Evolutionary conservation across 2,113 vertebrate genomes (phyloP), one percentile per base, ranked within the genome.

Genomic region (Terrapene triunguis): DNA sequence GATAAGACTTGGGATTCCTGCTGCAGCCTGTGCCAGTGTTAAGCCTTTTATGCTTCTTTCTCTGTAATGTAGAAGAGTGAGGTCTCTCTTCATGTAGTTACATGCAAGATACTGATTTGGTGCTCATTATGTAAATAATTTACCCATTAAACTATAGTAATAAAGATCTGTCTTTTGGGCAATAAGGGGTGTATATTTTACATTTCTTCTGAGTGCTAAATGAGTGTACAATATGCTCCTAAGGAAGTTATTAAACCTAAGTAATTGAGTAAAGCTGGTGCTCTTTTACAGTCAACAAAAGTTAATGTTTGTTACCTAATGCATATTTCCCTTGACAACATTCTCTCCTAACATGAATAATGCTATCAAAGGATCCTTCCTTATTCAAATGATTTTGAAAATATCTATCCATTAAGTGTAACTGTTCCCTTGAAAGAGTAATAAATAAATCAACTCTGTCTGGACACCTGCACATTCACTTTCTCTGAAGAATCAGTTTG

Each of bases 401-500:
- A 11, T 88, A 54, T 62, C 13, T 78, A 11, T 27, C 44, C 48
- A 24, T 54, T 50, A 88, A 27, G 25, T 27, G 8, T 25, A 83
- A 88, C n/a, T 32, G 5, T 80, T 94, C 19, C 22, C 72, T 80
- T 22, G 72, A 27, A 90, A 55, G 17, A 55, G 25, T 21, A 27
- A 3, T 44, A 53, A 90, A 10, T 59, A 8, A 84, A 57, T 53
- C 10, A 55, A 1, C 76, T 57, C 16, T 16, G 24, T 87, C 29
- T 80, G 44, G 8, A 53, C 22, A 16, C 10, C 53, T 1, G 14
- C 7, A 17, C 4, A 74, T 88, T 54, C 51, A 54, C 6, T 88
- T 16, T 54, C 90, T 87, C 89, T 65, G 62, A 65, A 65, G n/a
- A 88, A 94, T 44, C 65, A 59, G 11, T 85, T 44, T 32, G 14